A percentile compares a stretch with the other conserved stretches of the same genome.
Conservation (phyloP, 2,888 invertebrate species). For the Timema cristinae region DNA sequence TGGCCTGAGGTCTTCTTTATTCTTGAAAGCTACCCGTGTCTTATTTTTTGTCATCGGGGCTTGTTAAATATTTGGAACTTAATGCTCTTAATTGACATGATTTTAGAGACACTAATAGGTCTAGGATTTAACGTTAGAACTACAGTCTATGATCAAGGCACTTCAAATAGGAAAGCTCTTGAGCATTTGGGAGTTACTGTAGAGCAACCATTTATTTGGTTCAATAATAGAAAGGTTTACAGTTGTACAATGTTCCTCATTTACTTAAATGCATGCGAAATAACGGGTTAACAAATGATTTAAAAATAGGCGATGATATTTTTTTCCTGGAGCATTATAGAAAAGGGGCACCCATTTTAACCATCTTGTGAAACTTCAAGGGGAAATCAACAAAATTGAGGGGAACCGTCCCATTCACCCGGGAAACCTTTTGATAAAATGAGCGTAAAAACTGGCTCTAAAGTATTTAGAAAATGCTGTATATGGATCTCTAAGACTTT, state of each 20-base stretch:
- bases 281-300: slow-evolving; percentile 30
- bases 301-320: slow-evolving; percentile 21
- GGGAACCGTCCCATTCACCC: slow-evolving; percentile 33
- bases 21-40: slow-evolving; percentile 36
- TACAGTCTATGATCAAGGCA: slow-evolving; percentile 33
- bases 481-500: slow-evolving; percentile 23
- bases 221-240: slow-evolving; percentile 29
- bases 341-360: slow-evolving; percentile 23
- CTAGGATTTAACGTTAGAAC: slow-evolving; percentile 32
- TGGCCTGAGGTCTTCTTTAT: slow-evolving; percentile 32
- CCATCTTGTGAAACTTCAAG: slow-evolving; percentile 4
- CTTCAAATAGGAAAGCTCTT: slow-evolving; percentile 31
- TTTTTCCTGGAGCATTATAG: slow-evolving; percentile 23
- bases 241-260: slow-evolving; percentile 33
- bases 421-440: slow-evolving; percentile 34
- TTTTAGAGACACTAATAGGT: slow-evolving; percentile 24
- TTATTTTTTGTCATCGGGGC: slow-evolving; percentile 32
- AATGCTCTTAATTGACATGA: slow-evolving; percentile 25
- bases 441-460: slow-evolving; percentile 33
- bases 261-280: slow-evolving; percentile 33
- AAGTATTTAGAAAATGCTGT: slow-evolving; percentile 36
- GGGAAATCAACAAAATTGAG: slow-evolving; percentile 35
- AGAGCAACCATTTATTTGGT: slow-evolving; percentile 29
- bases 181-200: slow-evolving; percentile 30
- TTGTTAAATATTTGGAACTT: slow-evolving; percentile 25